Percentiles rank a stretch among this genome's conserved stretches.
Evolutionary conservation across 2,113 vertebrate species (phyloP).

Genomic region (Corythoichthys intestinalis): DNA sequence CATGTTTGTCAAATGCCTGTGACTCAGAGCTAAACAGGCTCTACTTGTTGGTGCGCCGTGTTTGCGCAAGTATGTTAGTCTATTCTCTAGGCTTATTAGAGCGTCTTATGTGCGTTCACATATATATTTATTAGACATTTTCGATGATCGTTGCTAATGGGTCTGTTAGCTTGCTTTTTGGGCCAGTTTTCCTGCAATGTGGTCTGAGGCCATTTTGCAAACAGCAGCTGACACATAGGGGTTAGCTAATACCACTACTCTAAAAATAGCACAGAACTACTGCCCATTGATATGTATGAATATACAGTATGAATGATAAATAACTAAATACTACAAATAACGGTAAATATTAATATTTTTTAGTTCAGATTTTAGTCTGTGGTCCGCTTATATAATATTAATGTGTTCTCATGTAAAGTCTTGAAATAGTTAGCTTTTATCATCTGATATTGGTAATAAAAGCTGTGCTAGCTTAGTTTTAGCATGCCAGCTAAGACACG

Average conservation of each 20-base stretch:
- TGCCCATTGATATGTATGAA: constrained; percentile 42
- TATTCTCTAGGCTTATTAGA: constrained; percentile 1
- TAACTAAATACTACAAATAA: too few relatives aligned
- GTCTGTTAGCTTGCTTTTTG: constrained; percentile 25
- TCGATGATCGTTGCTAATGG: constrained; percentile 10
- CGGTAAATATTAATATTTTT: too few relatives aligned
- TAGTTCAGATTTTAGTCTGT: too few relatives aligned
- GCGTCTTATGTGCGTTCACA: constrained; percentile 18
- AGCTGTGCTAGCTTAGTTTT: too few relatives aligned
- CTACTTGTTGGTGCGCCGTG: constrained; percentile 47
- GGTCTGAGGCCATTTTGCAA: constrained; percentile 54
- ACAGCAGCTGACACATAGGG: constrained; percentile 58
- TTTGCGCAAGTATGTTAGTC: constrained; percentile 19
- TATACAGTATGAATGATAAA: constrained; percentile 7
- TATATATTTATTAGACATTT: constrained; percentile 36
- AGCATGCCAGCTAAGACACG: too few relatives aligned
- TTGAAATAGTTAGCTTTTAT: too few relatives aligned
- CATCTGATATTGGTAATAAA: too few relatives aligned
- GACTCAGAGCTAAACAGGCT: constrained; percentile 66
- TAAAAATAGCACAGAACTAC: constrained; percentile 56
- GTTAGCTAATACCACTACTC: constrained; percentile 46
- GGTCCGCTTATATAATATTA: too few relatives aligned
- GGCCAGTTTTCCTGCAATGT: constrained; percentile 9
- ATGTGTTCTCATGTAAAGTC: too few relatives aligned
- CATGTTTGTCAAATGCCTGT: constrained; percentile 48